Evolutionary conservation across 2,888 invertebrate species (phyloP), one percentile per base, ranked within the genome.

Genomic region (Andrena chrysosceles): DNA sequence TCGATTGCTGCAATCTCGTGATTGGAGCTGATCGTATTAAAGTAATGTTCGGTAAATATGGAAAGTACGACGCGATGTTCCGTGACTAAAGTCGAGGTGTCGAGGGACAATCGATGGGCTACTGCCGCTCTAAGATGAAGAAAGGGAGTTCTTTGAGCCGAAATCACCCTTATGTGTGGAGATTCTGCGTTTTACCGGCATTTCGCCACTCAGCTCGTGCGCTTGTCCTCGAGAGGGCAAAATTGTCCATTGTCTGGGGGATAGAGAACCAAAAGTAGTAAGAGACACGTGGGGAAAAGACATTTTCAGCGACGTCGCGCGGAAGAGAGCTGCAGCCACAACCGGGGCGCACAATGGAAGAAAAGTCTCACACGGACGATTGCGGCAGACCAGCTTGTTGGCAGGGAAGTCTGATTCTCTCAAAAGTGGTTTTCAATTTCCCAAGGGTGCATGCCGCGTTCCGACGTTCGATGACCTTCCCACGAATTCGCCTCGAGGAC

Each of bases 391-490:
- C 93, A 94, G 94, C 94, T 94, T 94, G 94, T 94, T 94, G 92
- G 94, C 94, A 93, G 94, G 93, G 93, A 94, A 93, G 93, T 94
- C 92, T 93, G 92, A 93, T 93, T 93, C 92, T 93, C 92, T 93
- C 56, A 93, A 91, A 93, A 93, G 91, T 93, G 93, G 92, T 92
- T 92, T 92, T 91, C 93, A 93, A 93, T 93, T 91, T 91, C 92
- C 91, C 91, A 91, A 92, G 93, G 92, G 93, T 93, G 93, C 93
- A 93, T 92, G 89, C 87, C 86, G 89, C 81, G 88, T 79, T 52
- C 73, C 77, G 75, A 77, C 80, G 62, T 59, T 56, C 42, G 64
- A 59, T 72, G 72, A 76, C 77, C 74, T 77, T 68, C 71, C 70
- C 63, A 75, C 70, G 77, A 81, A 79, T 81, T 81, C 81, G 72